Evolutionary conservation across 2,113 vertebrate species (phyloP).

Genomic region (Trogon surrucura): DNA sequence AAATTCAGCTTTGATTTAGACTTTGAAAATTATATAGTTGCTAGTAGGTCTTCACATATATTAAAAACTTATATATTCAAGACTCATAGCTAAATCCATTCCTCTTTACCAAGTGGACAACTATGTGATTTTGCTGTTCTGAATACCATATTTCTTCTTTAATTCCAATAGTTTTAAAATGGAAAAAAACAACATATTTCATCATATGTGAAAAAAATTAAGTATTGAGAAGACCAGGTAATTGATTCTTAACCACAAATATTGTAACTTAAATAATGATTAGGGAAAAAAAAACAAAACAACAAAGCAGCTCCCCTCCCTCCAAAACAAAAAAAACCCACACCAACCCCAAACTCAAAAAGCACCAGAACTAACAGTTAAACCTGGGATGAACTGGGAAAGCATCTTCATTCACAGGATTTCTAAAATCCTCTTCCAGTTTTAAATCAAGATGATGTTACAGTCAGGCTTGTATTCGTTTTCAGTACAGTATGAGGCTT

Average conservation of each 20-base stretch:
- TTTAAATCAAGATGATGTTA: neutral
- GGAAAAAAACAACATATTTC: neutral
- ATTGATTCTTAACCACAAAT: neutral
- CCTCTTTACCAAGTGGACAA: neutral
- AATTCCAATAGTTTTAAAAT: neutral
- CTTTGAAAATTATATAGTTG: neutral
- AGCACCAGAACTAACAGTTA: neutral
- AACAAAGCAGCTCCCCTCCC: neutral
- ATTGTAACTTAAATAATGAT: neutral
- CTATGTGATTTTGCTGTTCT: neutral
- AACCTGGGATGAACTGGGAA: neutral
- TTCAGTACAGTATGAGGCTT: neutral
- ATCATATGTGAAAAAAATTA: neutral
- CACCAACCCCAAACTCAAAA: neutral
- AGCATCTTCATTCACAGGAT: neutral
- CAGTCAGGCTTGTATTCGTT: neutral
- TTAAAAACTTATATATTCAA: neutral
- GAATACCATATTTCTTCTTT: neutral
- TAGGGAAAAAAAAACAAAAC: neutral
- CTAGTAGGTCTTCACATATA: neutral
- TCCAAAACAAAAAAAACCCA: accelerated
- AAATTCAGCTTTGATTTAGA: neutral
- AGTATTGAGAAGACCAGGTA: neutral
- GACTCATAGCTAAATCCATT: neutral
- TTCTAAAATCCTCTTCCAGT: neutral